Evolutionary conservation across 2,888 invertebrate species (phyloP).

Genomic region (Apodemia mormo): DNA sequence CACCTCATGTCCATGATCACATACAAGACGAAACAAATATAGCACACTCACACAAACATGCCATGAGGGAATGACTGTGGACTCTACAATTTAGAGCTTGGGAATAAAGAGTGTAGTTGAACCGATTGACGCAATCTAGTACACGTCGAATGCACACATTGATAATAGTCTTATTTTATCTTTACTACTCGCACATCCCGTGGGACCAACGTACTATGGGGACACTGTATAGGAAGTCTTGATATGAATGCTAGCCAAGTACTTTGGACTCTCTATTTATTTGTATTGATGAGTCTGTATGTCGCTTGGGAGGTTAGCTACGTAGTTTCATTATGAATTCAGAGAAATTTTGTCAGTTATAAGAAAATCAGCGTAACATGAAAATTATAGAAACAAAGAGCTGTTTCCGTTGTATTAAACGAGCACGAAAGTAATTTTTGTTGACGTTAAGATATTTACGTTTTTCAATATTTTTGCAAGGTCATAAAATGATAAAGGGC

Average conservation of each 20-base stretch:
- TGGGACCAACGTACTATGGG: constrained; percentile 69
- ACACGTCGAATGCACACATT: constrained; percentile 59
- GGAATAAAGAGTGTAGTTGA: constrained; percentile 63
- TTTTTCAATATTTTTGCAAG: not conserved
- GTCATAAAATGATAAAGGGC: not conserved
- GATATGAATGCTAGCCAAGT: constrained; percentile 67
- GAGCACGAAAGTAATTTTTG: not conserved
- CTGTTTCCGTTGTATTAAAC: not conserved
- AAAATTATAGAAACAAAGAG: not conserved
- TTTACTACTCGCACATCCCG: constrained; percentile 73
- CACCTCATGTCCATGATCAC: constrained; percentile 64
- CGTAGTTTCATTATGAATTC: not conserved
- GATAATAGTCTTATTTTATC: constrained; percentile 63
- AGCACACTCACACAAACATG: constrained; percentile 62
- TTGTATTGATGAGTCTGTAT: constrained; percentile 36
- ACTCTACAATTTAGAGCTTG: constrained; percentile 46
- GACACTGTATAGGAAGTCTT: constrained; percentile 59
- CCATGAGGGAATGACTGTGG: constrained; percentile 56
- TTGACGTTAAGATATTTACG: not conserved
- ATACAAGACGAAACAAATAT: constrained; percentile 69
- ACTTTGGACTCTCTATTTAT: constrained; percentile 54
- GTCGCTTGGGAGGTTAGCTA: constrained; percentile 14
- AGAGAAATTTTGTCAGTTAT: not conserved
- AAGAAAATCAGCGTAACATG: not conserved
- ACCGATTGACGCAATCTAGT: constrained; percentile 70